Evolutionary conservation across 2,113 vertebrate genomes (phyloP).

Genomic region (Urocitellus parryii): DNA sequence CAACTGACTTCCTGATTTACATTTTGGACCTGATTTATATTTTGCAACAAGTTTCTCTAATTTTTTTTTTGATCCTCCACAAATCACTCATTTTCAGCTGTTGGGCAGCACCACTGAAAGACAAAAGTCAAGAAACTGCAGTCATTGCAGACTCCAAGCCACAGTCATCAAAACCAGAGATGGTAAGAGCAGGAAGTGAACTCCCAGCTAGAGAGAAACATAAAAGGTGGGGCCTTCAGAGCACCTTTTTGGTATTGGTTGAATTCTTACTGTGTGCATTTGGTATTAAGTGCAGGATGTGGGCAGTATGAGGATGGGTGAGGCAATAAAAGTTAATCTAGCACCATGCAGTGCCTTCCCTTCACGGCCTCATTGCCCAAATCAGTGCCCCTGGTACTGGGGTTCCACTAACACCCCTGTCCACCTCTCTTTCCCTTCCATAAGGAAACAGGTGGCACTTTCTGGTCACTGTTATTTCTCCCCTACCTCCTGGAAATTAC

Average conservation of each 20-base stretch:
- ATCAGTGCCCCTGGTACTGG: not conserved
- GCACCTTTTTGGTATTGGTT: not conserved
- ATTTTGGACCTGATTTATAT: slow-evolving; percentile 26
- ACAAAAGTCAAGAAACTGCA: slow-evolving; percentile 33
- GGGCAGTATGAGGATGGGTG: not conserved
- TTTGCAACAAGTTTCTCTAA: slow-evolving; percentile 28
- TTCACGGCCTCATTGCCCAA: not conserved
- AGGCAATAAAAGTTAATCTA: not conserved
- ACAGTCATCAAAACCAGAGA: not conserved
- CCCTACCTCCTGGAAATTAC: not conserved
- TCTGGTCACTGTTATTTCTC: not conserved
- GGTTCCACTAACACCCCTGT: too few relatives aligned
- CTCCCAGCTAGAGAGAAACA: not conserved
- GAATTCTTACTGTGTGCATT: slow-evolving; percentile 30
- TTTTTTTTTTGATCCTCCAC: not conserved
- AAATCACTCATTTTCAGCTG: not conserved
- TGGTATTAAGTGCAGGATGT: slow-evolving; percentile 70
- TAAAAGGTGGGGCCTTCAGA: not conserved
- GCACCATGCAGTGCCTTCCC: not conserved
- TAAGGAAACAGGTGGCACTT: not conserved
- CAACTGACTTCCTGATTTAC: not conserved
- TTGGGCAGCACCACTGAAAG: not conserved
- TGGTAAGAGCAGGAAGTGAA: not conserved
- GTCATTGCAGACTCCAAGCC: not conserved
- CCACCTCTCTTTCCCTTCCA: not conserved